Evolutionary conservation across 2,113 vertebrate species (phyloP), one percentile per base, ranked within the genome.

Genomic region (Lates calcarifer): DNA sequence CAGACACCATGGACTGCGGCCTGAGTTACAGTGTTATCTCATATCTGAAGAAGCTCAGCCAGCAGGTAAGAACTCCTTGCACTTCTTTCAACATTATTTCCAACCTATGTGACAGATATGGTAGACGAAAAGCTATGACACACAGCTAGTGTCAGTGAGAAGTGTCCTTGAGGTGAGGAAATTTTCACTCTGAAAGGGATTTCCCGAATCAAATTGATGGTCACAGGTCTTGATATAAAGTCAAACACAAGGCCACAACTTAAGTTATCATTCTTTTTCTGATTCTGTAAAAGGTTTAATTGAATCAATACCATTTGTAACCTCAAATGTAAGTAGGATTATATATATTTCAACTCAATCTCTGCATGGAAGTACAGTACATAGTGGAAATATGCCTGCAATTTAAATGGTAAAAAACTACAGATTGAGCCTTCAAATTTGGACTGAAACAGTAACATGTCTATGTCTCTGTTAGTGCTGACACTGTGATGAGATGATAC

Each of bases 21-120:
- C 95, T 99, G 86, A 99, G 98, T 91, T 99, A 98, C 92, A 98
- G 97, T 71, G 96, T 99, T 82, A 97, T 99, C 94, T 97, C 98
- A 74, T 98, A 99, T 94, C 96, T 99, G 93, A 99, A 99, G 94
- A 99, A 99, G 88, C 95, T 99, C 93, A 99, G 98, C 94, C 98
- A 99, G 85, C 98, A 99, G 98, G 98, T 93, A 69, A 82, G 24
- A 1, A 45, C 60, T 43, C 37, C 22, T 37, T 1, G 2, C 15
- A 24, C 15, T 37, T 12, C 15, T 3, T 29, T 33, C 6, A 15
- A 12, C 47, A 26, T 71, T 15, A n/a, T 33, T 28, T 20, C 17
- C 41, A 79, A 33, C 6, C 28, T 45, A 7, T 62, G 64, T 26
- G 28, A 43, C n/a, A 35, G 55, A 26, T 60, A 20, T 20, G 28